A percentile compares a stretch with the other conserved stretches of the same genome.
Conservation (phyloP, 2,797 vertebrate genomes). For the Rousettus madagascariensis region DNA sequence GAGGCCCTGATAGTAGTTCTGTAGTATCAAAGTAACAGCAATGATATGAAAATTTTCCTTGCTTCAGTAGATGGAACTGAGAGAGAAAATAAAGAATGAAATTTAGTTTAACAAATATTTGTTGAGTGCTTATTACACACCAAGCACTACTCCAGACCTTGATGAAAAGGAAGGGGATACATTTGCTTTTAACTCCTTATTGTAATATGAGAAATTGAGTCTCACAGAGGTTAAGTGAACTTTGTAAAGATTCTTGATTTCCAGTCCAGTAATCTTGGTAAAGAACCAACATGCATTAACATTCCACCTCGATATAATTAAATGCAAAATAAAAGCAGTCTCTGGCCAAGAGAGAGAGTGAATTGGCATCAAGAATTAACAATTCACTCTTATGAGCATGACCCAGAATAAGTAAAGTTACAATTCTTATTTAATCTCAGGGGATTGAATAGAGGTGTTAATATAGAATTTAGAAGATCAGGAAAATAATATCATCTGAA, state of each 20-base stretch:
- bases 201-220: constrained; percentile 36
- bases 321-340: constrained; percentile 47
- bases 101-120: constrained; percentile 52
- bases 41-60: not conserved
- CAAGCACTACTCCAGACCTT: not conserved
- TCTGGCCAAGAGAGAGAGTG: constrained; percentile 21
- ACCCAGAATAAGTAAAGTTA: constrained; percentile 40
- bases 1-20: not conserved
- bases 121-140: not conserved
- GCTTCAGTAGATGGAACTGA: not conserved
- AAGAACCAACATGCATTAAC: constrained; percentile 54
- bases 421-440: constrained; percentile 51
- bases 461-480: not conserved
- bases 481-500: constrained; percentile 15
- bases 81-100: constrained; percentile 46
- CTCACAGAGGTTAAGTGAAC: constrained; percentile 1
- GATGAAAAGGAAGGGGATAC: not conserved
- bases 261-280: constrained; percentile 30
- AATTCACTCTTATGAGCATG: not conserved
- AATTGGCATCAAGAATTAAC: constrained; percentile 30
- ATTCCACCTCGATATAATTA: constrained; percentile 47
- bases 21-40: constrained; percentile 44
- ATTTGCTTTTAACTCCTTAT: not conserved
- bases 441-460: constrained; percentile 28
- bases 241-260: constrained; percentile 45